Evolutionary conservation across 2,113 vertebrate genomes (phyloP).

Genomic region (Cisticola juncidis): DNA sequence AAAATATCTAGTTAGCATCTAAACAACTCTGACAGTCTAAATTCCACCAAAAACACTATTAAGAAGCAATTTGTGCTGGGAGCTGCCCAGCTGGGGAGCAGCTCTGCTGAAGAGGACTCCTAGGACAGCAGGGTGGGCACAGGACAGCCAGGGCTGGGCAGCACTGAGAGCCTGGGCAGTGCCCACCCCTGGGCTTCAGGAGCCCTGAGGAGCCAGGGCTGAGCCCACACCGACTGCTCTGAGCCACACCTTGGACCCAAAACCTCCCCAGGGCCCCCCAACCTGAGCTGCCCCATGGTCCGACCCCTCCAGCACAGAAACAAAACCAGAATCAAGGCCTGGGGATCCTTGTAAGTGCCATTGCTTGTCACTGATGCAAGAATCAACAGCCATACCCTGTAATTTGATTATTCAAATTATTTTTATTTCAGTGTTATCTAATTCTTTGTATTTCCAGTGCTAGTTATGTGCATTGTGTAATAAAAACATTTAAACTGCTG

Average conservation of each 20-base stretch:
- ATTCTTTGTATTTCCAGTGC: neutral
- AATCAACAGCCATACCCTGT: rapidly evolving
- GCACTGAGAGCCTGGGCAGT: neutral
- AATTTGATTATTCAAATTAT: neutral
- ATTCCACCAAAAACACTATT: neutral
- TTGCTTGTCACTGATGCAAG: rapidly evolving
- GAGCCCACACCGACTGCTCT: neutral
- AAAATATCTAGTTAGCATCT: neutral
- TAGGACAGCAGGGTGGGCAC: neutral
- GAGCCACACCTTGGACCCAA: neutral
- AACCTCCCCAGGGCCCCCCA: neutral
- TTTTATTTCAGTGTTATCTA: neutral
- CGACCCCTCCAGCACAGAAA: neutral
- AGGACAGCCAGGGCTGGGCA: neutral
- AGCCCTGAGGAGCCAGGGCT: neutral
- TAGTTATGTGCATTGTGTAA: rapidly evolving
- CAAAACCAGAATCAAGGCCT: neutral
- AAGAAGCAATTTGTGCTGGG: neutral
- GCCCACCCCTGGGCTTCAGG: neutral
- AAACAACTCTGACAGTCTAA: neutral
- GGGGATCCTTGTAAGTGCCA: rapidly evolving
- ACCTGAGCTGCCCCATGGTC: rapidly evolving
- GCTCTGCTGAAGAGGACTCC: neutral
- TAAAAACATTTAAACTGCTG: neutral
- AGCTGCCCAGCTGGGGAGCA: neutral